phyloP scores from a whole-genome alignment of 2,888 invertebrate genomes.

The Morinoia aosen region DNA sequence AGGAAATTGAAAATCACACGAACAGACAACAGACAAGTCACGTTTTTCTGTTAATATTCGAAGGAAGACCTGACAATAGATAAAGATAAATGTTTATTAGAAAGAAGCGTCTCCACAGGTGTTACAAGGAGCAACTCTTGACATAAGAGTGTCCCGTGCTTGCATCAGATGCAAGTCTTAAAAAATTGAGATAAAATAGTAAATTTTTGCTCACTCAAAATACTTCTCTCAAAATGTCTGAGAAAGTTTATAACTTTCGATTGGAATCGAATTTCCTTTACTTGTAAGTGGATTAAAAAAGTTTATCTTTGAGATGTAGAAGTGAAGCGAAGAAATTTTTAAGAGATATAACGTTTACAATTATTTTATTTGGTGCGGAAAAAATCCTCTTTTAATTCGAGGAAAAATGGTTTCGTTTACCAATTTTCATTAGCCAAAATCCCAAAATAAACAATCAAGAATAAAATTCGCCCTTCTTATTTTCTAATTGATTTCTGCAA shows the following conservation, averaged over 20 bases:
- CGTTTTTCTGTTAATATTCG: conserved; percentile 10
- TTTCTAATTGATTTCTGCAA: not conserved
- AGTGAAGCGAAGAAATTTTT: not conserved
- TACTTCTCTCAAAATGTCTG: not conserved
- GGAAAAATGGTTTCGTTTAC: not conserved
- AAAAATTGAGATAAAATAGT: not conserved
- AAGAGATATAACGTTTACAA: not conserved
- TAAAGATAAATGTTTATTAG: not conserved
- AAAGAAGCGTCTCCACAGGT: not conserved
- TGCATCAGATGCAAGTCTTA: not conserved
- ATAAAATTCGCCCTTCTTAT: not conserved
- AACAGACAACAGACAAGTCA: conserved; percentile 21
- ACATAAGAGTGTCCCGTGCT: not conserved
- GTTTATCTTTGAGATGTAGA: not conserved
- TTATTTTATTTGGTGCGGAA: not conserved
- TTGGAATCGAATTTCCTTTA: not conserved
- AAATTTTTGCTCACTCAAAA: not conserved
- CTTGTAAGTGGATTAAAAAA: not conserved
- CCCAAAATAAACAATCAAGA: not conserved
- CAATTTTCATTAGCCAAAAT: not conserved
- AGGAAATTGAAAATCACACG: conserved; percentile 5
- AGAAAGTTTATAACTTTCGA: not conserved
- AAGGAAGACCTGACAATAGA: not conserved
- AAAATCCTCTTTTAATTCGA: not conserved
- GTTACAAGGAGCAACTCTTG: not conserved